A percentile compares a stretch with the other conserved stretches of the same genome.
phyloP scores from a whole-genome alignment of 2,888 invertebrate species.

The Mechanitis mazaeus region DNA sequence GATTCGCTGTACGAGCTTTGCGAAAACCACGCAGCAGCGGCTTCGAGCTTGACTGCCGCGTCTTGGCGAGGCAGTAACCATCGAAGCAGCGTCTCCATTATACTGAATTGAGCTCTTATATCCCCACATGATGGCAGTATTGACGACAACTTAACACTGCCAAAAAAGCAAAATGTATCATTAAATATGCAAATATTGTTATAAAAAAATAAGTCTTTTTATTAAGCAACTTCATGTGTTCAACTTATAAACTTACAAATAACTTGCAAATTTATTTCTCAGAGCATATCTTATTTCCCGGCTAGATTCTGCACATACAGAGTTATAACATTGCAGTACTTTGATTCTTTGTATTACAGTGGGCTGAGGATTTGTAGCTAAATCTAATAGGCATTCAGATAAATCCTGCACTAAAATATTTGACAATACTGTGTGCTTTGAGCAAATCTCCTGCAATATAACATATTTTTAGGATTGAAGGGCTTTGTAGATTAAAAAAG shows the following conservation, averaged over 20 bases:
- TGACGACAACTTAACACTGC: constrained; percentile 43
- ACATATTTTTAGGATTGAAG: background rate
- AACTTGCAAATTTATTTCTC: constrained; percentile 40
- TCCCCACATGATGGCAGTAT: constrained; percentile 44
- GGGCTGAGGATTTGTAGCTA: constrained; percentile 41
- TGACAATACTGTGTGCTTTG: constrained; percentile 42
- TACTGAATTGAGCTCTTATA: constrained; percentile 45
- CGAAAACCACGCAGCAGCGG: constrained; percentile 52
- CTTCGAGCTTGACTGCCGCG: constrained; percentile 33
- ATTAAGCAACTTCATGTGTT: no score
- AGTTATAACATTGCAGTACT: constrained; percentile 50
- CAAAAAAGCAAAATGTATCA: background rate
- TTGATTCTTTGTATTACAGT: constrained; percentile 42
- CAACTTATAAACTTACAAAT: constrained; percentile 49
- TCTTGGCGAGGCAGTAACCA: constrained; percentile 55
- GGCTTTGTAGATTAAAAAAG: no score
- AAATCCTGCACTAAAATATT: constrained; percentile 45
- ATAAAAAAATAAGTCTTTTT: background rate
- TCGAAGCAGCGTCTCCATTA: constrained; percentile 52
- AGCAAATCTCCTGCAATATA: constrained; percentile 40
- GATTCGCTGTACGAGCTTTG: constrained; percentile 28
- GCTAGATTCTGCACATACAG: constrained; percentile 44
- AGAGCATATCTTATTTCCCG: constrained; percentile 48
- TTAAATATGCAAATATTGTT: background rate
- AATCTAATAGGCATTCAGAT: constrained; percentile 47